These are phyloP conservation scores for Limnothrissa miodon DNA, from an alignment of 2,113 vertebrate genomes.

Conservation along the genomic window DNA sequence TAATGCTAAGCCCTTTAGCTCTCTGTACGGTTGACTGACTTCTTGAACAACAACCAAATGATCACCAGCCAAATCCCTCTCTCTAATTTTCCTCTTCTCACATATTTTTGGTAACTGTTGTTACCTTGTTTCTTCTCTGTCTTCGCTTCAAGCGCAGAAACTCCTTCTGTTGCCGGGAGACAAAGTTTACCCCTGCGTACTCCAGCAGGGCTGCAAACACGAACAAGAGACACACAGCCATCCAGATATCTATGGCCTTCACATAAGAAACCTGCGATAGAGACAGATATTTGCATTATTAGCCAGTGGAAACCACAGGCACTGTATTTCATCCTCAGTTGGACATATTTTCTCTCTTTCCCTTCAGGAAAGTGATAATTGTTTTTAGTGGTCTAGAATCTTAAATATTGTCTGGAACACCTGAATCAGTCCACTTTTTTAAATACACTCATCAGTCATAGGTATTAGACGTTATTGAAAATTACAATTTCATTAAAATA, in stretches of 20 bases:
- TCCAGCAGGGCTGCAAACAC: constrained; percentile 96
- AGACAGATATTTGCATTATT: constrained; percentile 20
- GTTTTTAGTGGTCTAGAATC: neutral
- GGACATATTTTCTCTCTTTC: neutral
- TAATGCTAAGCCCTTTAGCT: constrained; percentile 11
- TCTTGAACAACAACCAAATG: constrained; percentile 12
- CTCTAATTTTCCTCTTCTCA: neutral
- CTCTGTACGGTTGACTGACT: neutral
- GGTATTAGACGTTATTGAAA: neutral
- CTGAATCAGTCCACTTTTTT: neutral
- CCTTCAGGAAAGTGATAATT: neutral
- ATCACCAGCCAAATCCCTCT: neutral
- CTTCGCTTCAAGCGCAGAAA: constrained; percentile 91
- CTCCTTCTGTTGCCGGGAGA: constrained; percentile 98
- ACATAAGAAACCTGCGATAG: constrained; percentile 91
- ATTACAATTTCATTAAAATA: neutral
- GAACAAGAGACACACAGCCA: constrained; percentile 98
- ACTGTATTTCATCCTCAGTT: neutral
- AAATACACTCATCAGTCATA: neutral
- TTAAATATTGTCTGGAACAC: neutral
- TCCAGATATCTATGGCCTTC: constrained; percentile 99
- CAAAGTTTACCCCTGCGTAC: constrained; percentile 98
- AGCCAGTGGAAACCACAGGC: neutral
- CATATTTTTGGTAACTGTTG: neutral
- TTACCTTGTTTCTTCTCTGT: constrained; percentile 90